Evolutionary conservation across 2,797 vertebrate species (phyloP).

Genomic region (Gambelia wislizenii): DNA sequence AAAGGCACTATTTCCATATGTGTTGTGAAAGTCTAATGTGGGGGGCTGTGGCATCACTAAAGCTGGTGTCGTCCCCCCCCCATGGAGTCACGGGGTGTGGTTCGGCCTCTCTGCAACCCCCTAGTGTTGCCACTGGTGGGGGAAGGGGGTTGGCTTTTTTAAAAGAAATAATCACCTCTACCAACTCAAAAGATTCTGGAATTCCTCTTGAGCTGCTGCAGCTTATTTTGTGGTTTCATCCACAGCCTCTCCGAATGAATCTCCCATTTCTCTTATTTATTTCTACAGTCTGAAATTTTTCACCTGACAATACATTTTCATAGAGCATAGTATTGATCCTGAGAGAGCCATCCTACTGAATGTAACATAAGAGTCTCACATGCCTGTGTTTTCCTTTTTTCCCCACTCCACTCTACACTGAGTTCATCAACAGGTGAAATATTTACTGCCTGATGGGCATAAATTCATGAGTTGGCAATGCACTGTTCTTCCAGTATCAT

Average conservation of each 20-base stretch:
- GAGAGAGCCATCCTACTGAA: constrained; percentile 41
- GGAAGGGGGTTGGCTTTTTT: background rate
- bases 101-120: too few species aligned
- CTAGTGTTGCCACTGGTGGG: too few species aligned
- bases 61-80: too few species aligned
- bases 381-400: constrained; percentile 38
- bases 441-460: constrained; percentile 57
- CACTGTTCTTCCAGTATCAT: constrained; percentile 47
- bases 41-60: too few species aligned
- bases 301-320: constrained; percentile 45
- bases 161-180: background rate
- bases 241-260: constrained; percentile 30
- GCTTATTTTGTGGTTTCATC: constrained; percentile 13
- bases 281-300: constrained; percentile 47
- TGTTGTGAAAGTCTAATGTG: background rate
- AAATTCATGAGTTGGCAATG: constrained; percentile 30
- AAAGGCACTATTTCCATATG: background rate
- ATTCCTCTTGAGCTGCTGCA: background rate
- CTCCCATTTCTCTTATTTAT: constrained; percentile 28
- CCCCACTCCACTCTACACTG: background rate
- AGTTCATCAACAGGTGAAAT: constrained; percentile 54
- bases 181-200: background rate
- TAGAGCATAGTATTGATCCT: constrained; percentile 62
- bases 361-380: constrained; percentile 35
- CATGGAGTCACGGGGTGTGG: too few species aligned